Percentiles rank a stretch among this genome's conserved stretches.
These are phyloP conservation scores for Anisognathus igniventris DNA, from an alignment of 2,797 vertebrate species.

Conservation along the genomic window DNA sequence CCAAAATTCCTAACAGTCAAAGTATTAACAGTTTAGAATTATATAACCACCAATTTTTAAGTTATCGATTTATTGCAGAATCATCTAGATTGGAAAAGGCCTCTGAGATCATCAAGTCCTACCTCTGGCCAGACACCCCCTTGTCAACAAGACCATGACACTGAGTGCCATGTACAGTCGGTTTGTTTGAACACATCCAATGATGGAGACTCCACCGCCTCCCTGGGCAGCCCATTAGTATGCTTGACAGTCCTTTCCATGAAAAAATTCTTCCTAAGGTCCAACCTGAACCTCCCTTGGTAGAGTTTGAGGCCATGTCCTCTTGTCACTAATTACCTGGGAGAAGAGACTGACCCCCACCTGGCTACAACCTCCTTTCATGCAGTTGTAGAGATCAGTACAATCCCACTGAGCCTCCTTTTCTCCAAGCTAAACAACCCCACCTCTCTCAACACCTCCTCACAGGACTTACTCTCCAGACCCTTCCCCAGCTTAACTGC, in stretches of 20 bases:
- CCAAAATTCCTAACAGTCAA: neutral
- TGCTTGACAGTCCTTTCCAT: neutral
- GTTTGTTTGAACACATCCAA: neutral
- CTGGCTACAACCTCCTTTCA: neutral
- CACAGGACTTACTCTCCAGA: neutral
- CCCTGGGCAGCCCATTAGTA: neutral
- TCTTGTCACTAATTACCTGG: neutral
- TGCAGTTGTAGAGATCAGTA: neutral
- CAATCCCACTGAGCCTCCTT: neutral
- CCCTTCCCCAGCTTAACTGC: rapidly evolving
- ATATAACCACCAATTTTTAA: neutral
- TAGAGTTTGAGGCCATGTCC: neutral
- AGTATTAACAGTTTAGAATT: neutral
- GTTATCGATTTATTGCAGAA: neutral
- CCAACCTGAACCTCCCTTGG: neutral
- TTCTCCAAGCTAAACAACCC: neutral
- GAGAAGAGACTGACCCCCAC: neutral
- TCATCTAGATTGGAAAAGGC: neutral
- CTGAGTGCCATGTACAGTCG: rapidly evolving
- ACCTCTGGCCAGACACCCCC: neutral
- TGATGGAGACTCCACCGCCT: neutral
- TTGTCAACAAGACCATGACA: neutral
- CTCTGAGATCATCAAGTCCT: neutral
- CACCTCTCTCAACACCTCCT: neutral
- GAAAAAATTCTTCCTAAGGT: neutral